Percentiles rank a stretch among this genome's conserved stretches.
phyloP scores from a whole-genome alignment of 2,113 vertebrate genomes.

The Oplegnathus fasciatus region DNA sequence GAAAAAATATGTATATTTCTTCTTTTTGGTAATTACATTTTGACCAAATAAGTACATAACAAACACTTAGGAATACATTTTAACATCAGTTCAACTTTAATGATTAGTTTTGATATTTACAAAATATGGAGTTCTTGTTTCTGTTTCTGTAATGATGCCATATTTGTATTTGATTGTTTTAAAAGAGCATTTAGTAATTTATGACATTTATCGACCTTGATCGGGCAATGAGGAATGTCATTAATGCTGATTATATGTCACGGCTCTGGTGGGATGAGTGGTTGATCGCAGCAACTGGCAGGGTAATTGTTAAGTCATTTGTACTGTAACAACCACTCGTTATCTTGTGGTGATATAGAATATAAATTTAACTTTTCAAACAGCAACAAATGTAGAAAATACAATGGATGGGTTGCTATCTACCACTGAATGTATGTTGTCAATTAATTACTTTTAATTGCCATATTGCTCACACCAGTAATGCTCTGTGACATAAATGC shows the following conservation, averaged over 20 bases:
- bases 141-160: neutral
- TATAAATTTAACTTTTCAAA: slow-evolving; percentile 3
- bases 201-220: neutral
- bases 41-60: too few species aligned
- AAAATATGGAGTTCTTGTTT: neutral
- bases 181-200: neutral
- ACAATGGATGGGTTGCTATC: neutral
- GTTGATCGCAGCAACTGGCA: neutral
- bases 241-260: neutral
- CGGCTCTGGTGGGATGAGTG: neutral
- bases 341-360: neutral
- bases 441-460: neutral
- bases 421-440: neutral
- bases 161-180: neutral
- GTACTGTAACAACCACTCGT: neutral
- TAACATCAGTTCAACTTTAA: neutral
- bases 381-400: neutral
- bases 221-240: neutral
- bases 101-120: too few species aligned
- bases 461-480: neutral
- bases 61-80: too few species aligned
- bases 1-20: too few species aligned
- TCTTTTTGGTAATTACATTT: too few species aligned
- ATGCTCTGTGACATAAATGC: neutral
- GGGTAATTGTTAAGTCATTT: neutral